Evolutionary conservation across 2,888 invertebrate genomes (phyloP).

Genomic region (Melipona beecheii): DNA sequence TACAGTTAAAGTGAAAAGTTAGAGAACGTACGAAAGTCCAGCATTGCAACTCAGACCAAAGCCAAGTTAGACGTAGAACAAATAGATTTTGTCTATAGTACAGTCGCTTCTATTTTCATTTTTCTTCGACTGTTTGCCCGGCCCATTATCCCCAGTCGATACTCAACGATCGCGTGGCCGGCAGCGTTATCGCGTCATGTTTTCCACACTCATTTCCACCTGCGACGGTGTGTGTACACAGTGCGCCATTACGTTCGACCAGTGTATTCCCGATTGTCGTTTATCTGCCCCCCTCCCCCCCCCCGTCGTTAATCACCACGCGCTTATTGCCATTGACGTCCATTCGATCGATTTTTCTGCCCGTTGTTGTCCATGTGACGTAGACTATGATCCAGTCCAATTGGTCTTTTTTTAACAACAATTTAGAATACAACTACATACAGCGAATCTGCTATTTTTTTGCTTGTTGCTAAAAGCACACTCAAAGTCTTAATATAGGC

Average conservation of each 20-base stretch:
- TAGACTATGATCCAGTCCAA: neutral
- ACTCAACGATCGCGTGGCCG: neutral
- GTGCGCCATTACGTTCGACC: conserved; percentile 47
- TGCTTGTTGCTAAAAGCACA: no score
- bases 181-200: conserved; percentile 53
- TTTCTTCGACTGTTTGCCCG: conserved; percentile 33
- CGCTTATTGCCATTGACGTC: conserved; percentile 44
- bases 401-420: neutral
- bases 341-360: conserved; percentile 38
- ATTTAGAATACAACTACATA: no score
- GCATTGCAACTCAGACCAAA: no score
- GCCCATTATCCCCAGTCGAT: conserved; percentile 27
- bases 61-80: neutral
- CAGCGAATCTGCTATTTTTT: no score
- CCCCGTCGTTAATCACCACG: conserved; percentile 56
- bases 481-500: no score
- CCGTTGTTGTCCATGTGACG: neutral
- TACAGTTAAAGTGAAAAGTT: no score
- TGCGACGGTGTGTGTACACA: conserved; percentile 28
- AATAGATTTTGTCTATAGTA: neutral
- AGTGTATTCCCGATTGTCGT: conserved; percentile 39
- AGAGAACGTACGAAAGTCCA: no score
- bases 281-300: conserved; percentile 24
- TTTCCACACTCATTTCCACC: conserved; percentile 38
- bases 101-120: neutral